Percentiles rank a stretch among this genome's conserved stretches.
Evolutionary conservation across 1,140 invertebrate genomes (phyloP).

Genomic region (Plutomurus gul): DNA sequence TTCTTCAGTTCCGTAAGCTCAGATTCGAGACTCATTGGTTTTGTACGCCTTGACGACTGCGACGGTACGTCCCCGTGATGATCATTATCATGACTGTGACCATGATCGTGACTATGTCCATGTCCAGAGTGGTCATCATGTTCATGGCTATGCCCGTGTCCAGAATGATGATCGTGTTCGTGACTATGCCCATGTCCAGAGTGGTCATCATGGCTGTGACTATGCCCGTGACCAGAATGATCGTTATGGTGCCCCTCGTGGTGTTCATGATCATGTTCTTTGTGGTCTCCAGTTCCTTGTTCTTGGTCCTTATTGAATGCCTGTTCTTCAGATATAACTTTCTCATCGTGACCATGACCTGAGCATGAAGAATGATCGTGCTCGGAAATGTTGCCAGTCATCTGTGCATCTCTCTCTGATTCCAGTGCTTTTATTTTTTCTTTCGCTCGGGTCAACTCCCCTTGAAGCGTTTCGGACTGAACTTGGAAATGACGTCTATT

Average conservation of each 20-base stretch:
- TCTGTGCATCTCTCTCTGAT: background rate
- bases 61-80: background rate
- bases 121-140: background rate
- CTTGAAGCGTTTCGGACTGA: constrained; percentile 33
- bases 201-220: constrained; percentile 21
- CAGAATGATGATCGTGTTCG: background rate
- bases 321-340: background rate
- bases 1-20: constrained; percentile 44
- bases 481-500: constrained; percentile 35
- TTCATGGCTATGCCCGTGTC: background rate
- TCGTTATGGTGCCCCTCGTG: too few relatives aligned
- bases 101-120: background rate
- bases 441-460: background rate
- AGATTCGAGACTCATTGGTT: background rate
- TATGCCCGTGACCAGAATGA: constrained; percentile 26
- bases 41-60: background rate
- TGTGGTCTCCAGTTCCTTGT: background rate
- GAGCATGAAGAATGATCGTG: background rate
- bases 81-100: background rate
- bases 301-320: background rate
- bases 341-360: constrained; percentile 22
- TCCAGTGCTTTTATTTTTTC: background rate
- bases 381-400: constrained; percentile 7
- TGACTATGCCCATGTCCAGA: constrained; percentile 12
- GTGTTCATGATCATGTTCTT: constrained; percentile 9